phyloP scores from a whole-genome alignment of 2,888 invertebrate genomes.

The Microctonus brassicae region DNA sequence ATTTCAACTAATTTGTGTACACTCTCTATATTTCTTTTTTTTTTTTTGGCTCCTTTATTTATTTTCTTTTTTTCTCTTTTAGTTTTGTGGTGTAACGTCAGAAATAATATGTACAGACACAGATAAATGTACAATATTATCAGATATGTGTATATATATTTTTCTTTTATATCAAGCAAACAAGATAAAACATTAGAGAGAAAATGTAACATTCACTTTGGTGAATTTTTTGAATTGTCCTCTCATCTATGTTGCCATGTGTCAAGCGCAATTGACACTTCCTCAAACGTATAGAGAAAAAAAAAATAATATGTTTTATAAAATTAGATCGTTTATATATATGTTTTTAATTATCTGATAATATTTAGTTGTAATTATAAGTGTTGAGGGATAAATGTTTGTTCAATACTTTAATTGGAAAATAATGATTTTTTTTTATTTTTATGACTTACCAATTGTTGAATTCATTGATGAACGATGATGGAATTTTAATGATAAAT shows the following conservation, averaged over 20 bases:
- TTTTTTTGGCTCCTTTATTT: too few species aligned
- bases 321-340: too few species aligned
- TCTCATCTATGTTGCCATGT: conserved; percentile 9
- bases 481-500: background rate
- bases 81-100: background rate
- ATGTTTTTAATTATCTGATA: too few species aligned
- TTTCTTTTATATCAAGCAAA: background rate
- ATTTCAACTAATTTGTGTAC: background rate
- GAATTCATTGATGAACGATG: conserved; percentile 8
- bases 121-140: background rate
- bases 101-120: background rate
- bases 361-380: too few species aligned
- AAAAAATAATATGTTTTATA: background rate
- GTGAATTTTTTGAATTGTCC: background rate
- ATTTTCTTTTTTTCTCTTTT: too few species aligned
- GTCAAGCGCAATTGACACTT: conserved; percentile 22
- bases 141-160: too few species aligned
- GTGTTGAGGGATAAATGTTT: too few species aligned
- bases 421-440: background rate
- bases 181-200: background rate
- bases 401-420: background rate
- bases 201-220: background rate
- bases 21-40: too few species aligned
- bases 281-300: background rate
- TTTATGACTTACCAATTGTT: conserved; percentile 5